Base-by-base conservation (phyloP, 2,888 invertebrate genomes). In the Trypoxylon attenuatum region DNA sequence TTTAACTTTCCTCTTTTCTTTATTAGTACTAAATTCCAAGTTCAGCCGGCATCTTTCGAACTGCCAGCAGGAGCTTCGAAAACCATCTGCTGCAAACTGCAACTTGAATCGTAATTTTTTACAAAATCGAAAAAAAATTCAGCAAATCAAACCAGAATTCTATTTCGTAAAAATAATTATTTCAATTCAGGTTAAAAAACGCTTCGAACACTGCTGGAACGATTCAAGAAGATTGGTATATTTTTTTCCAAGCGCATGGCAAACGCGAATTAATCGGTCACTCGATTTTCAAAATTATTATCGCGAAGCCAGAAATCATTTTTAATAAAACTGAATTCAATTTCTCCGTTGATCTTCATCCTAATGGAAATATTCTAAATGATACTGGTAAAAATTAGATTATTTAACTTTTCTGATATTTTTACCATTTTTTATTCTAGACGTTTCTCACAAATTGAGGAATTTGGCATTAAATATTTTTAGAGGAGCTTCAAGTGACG, bases 281-380 rank as follows among this genome's bases (percentile, higher is more conserved):
- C 46, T 89, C 90, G 69, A 85, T 84, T 62, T 83, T 92, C 47
- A 82, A 82, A 29, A 91, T 90, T 0, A 89, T 88, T 59, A 91
- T 92, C 77, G 89, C 90, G 0, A 90, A 91, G 71, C 92, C 92
- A 0, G 87, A 88, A 76, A 87, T 92, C 45, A 85, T 88, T 63
- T 82, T 91, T 23, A 89, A 89, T 8, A 88, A 90, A 41, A 76
- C 80, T 3, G 77, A 88, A 45, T 71, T 92, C 45, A 82, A 87
- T 4, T 90, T 92, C 76, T 88, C 87, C 61, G 87, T 89, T 73
- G 89, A 91, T 76, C 86, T 87, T 61, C 88, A 88, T 1, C 88
- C 88, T 0, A 88, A 88, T 25, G 88, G 85, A 51, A 88, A 88
- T 79, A 86, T n/a, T n/a, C n/a, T n/a, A n/a, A n/a, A n/a, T n/a